These are phyloP conservation scores for Lamprologus sp. DNA, from an alignment of 2,113 vertebrate genomes.

Conservation along the genomic window DNA sequence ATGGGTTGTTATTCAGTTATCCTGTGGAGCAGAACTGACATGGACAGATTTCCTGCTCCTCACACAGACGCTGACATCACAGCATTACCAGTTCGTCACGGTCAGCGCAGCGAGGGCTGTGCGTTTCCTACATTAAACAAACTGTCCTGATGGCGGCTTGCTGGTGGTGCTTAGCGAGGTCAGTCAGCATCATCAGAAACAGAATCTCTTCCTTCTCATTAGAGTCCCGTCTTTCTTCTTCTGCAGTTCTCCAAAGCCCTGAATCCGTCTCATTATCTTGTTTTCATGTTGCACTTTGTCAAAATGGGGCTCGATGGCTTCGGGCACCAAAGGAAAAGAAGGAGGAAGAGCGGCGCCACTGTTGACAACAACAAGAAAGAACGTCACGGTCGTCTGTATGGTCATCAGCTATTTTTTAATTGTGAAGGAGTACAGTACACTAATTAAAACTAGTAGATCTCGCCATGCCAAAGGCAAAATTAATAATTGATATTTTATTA, in stretches of 20 bases:
- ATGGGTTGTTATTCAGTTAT: slow-evolving; percentile 76
- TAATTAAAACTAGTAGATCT: slow-evolving; percentile 99
- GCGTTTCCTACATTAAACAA: neutral
- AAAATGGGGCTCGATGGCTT: slow-evolving; percentile 46
- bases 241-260: slow-evolving; percentile 19
- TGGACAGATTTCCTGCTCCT: slow-evolving; percentile 75
- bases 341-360: slow-evolving; percentile 70
- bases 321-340: neutral
- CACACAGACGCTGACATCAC: slow-evolving; percentile 1
- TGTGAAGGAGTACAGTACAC: slow-evolving; percentile 99
- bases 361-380: slow-evolving; percentile 93
- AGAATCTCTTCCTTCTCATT: slow-evolving; percentile 48
- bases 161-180: neutral
- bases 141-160: neutral
- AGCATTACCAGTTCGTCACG: neutral
- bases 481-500: slow-evolving; percentile 99
- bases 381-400: slow-evolving; percentile 90
- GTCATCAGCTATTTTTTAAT: slow-evolving; percentile 99
- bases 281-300: slow-evolving; percentile 56
- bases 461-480: slow-evolving; percentile 99
- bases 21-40: slow-evolving; percentile 76
- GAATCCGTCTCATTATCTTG: slow-evolving; percentile 63
- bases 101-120: neutral
- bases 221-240: neutral
- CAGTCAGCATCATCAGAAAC: slow-evolving; percentile 30